Evolutionary conservation across 2,888 invertebrate species (phyloP), one percentile per base, ranked within the genome.

Genomic region (Scotopteryx bipunctaria): DNA sequence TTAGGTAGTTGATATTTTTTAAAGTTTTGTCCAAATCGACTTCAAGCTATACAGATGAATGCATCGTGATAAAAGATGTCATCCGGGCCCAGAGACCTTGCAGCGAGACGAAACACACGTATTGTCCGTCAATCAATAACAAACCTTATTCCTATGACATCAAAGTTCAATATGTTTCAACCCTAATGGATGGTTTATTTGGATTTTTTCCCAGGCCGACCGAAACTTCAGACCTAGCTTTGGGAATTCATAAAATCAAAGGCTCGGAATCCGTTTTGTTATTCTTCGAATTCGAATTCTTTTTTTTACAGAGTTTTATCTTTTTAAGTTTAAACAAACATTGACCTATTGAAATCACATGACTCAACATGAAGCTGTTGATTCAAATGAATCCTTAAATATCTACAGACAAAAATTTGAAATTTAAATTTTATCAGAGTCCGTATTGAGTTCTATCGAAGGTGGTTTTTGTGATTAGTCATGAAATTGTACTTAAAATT

Each of bases 31-130:
- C 73, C 74, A 76, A 78, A 74, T 76, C 36, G 17, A 52, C 31
- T 40, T 78, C 80, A 83, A 79, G 80, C 77, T 76, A 73, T 68
- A 64, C 74, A 77, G 73, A 71, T 83, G 86, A 88, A 88, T 87
- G 84, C 83, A 83, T 86, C 83, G 81, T 80, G 87, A 89, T 89
- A 87, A 87, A 87, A 79, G 84, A 88, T 88, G 87, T 88, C 88
- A 88, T 86, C 86, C 85, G 80, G 82, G 86, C 83, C 81, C 80
- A 75, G 73, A 72, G 78, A 78, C 78, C 73, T 73, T 75, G 79
- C 76, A 69, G 76, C 77, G 63, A 82, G 82, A 81, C 70, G 76
- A 70, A 77, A 72, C 72, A 15, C 73, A 75, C 71, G 71, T 61
- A 27, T 14, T 11, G 9, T 19, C 13, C 9, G 55, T 50, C 59